Evolutionary conservation across 2,113 vertebrate species (phyloP).

Genomic region (Rhinoptilus africanus): DNA sequence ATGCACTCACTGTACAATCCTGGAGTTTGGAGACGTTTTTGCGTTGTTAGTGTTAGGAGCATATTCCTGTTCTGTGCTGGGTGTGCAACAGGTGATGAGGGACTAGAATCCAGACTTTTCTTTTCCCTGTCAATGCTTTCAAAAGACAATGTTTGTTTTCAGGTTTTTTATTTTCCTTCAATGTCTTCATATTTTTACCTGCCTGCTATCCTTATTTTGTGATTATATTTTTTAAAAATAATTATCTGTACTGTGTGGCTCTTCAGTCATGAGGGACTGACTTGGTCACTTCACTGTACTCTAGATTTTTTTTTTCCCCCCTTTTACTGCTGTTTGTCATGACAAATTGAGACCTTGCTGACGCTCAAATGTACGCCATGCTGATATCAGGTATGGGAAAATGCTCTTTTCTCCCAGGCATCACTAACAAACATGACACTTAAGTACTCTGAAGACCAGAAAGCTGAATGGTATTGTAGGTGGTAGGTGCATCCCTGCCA

Average conservation of each 20-base stretch:
- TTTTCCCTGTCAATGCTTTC: background rate
- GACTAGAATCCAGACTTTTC: background rate
- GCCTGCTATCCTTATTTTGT: background rate
- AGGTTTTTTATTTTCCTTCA: background rate
- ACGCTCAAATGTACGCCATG: accelerated
- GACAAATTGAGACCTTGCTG: background rate
- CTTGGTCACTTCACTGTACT: background rate
- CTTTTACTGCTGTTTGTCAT: background rate
- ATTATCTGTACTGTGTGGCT: background rate
- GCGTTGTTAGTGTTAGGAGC: background rate
- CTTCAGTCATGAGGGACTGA: background rate
- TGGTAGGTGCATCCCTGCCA: background rate
- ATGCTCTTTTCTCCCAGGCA: background rate
- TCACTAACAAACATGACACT: background rate
- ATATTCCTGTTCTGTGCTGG: background rate
- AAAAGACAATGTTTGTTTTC: background rate
- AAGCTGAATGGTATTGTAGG: background rate
- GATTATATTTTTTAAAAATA: background rate
- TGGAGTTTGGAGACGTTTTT: background rate
- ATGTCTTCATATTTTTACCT: background rate
- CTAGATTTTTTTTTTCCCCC: background rate
- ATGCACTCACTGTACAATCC: background rate
- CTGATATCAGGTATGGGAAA: background rate
- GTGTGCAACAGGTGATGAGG: background rate
- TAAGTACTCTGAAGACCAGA: background rate